phyloP scores from a whole-genome alignment of 2,797 vertebrate genomes.

The Graptemys geographica region DNA sequence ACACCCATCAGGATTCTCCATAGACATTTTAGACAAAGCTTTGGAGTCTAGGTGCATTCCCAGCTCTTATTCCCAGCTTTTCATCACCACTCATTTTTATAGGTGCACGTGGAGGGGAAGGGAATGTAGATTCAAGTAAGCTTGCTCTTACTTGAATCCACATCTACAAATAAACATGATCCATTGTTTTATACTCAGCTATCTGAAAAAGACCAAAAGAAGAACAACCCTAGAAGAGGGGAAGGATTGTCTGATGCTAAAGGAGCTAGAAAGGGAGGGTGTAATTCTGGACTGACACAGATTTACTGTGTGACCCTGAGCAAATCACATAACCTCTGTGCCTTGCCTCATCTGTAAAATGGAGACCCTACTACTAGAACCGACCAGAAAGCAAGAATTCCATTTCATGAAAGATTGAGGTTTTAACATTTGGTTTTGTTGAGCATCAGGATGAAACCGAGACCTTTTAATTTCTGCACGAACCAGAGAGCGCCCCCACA shows the following conservation, averaged over 20 bases:
- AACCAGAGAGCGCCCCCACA: too few relatives aligned
- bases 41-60: fast-evolving
- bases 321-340: not conserved
- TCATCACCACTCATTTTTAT: not conserved
- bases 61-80: not conserved
- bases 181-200: not conserved
- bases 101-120: not conserved
- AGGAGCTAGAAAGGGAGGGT: not conserved
- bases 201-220: not conserved
- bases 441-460: too few relatives aligned
- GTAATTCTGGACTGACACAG: not conserved
- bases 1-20: too few relatives aligned
- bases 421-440: too few relatives aligned
- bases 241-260: not conserved
- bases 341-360: not conserved
- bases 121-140: not conserved
- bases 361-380: not conserved
- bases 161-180: not conserved
- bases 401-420: too few relatives aligned
- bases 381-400: not conserved
- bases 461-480: too few relatives aligned
- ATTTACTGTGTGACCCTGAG: not conserved
- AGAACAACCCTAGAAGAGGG: not conserved
- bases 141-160: not conserved
- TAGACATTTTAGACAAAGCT: not conserved